phyloP scores from a whole-genome alignment of 2,113 vertebrate genomes.

The Paralichthys olivaceus region DNA sequence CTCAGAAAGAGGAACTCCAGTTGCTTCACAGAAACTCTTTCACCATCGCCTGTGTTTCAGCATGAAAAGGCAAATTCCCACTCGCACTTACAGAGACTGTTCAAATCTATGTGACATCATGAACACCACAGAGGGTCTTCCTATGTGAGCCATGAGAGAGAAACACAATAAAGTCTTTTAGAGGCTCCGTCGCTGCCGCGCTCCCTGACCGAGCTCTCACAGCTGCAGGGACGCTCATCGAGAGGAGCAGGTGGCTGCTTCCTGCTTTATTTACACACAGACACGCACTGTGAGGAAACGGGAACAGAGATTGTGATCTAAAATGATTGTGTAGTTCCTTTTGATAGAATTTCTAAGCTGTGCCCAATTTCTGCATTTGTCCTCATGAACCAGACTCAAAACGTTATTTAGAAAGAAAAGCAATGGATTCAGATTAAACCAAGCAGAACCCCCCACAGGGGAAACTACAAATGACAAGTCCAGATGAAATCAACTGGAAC shows the following conservation, averaged over 20 bases:
- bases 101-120: no score
- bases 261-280: conserved; percentile 22
- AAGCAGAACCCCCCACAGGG: no score
- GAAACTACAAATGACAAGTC: no score
- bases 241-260: conserved; percentile 50
- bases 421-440: no score
- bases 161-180: conserved; percentile 19
- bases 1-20: neutral
- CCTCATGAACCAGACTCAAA: neutral
- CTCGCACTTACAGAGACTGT: no score
- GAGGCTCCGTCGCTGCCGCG: neutral
- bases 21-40: conserved; percentile 37
- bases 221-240: conserved; percentile 45
- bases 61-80: neutral
- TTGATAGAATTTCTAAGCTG: neutral
- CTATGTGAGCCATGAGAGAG: neutral
- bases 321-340: conserved; percentile 10
- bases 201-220: conserved; percentile 18
- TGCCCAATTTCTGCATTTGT: neutral
- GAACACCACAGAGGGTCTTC: no score
- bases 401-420: no score
- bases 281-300: conserved; percentile 11
- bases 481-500: no score
- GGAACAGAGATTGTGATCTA: conserved; percentile 40
- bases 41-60: conserved; percentile 18